These are phyloP conservation scores for Brachionus rubens DNA, from an alignment of 1,140 invertebrate species.

Conservation along the genomic window DNA sequence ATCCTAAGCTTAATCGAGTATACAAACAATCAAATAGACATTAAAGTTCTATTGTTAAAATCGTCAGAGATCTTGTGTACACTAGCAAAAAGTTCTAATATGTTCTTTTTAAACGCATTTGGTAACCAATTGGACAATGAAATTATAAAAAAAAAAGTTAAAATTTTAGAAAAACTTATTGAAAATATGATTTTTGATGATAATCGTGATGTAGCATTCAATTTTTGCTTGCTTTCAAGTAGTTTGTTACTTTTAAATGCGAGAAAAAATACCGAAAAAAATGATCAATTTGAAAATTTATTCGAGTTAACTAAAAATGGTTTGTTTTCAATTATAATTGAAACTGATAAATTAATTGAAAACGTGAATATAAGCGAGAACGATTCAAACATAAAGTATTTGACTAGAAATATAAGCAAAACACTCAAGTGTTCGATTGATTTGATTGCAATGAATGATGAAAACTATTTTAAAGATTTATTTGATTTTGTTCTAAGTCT, in stretches of 20 bases:
- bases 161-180: conserved; percentile 7
- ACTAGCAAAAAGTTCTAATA: neutral
- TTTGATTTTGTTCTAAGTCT: neutral
- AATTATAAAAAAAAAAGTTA: neutral
- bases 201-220: conserved; percentile 13
- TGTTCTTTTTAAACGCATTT: conserved; percentile 2
- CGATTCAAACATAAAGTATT: neutral
- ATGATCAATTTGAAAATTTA: neutral
- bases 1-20: conserved; percentile 9
- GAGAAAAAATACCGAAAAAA: neutral
- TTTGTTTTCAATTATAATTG: neutral
- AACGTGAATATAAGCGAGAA: neutral
- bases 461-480: conserved; percentile 8
- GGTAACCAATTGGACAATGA: neutral
- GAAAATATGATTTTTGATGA: conserved; percentile 35
- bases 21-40: neutral
- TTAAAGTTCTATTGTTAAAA: neutral
- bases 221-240: conserved; percentile 12
- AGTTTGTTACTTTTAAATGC: neutral
- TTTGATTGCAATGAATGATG: conserved; percentile 21
- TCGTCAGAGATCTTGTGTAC: neutral
- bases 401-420: neutral
- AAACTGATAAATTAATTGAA: neutral
- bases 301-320: conserved; percentile 24
- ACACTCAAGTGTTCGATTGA: conserved; percentile 21